phyloP scores from a whole-genome alignment of 1,140 invertebrate species.

The Atta colombica region DNA sequence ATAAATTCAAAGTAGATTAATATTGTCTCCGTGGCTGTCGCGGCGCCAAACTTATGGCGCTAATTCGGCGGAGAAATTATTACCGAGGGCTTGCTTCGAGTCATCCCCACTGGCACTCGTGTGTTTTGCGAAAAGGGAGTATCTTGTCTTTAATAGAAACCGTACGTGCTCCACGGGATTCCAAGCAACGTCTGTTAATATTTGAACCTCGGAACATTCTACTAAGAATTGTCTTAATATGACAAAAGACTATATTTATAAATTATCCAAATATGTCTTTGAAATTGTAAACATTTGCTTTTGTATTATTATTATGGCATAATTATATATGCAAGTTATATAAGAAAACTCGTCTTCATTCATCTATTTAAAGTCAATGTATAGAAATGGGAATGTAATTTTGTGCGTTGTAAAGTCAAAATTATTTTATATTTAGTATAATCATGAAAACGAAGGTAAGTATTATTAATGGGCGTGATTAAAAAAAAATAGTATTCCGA shows the following conservation, averaged over 20 bases:
- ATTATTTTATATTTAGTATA: neutral
- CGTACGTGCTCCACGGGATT: conserved; percentile 71
- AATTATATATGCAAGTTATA: neutral
- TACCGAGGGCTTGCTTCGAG: conserved; percentile 75
- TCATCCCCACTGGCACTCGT: conserved; percentile 62
- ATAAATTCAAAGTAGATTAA: conserved; percentile 86
- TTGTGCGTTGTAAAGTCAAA: neutral
- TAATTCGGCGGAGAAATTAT: conserved; percentile 85
- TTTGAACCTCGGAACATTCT: conserved; percentile 1
- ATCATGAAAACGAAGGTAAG: conserved; percentile 23
- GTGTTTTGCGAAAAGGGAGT: conserved; percentile 73
- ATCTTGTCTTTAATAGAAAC: conserved; percentile 75
- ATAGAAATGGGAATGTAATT: neutral
- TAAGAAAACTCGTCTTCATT: neutral
- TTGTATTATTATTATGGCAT: neutral
- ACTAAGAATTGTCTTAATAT: conserved; percentile 7
- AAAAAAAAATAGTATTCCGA: neutral
- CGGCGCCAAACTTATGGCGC: conserved; percentile 84
- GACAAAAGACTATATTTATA: neutral
- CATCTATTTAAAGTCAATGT: neutral
- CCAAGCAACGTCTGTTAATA: conserved; percentile 57
- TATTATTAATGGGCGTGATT: neutral
- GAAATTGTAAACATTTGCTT: neutral
- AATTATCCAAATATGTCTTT: neutral
- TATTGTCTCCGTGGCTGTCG: conserved; percentile 84